A percentile compares a stretch with the other conserved stretches of the same genome.
Evolutionary conservation across 2,797 vertebrate genomes (phyloP).

Genomic region (Crenuchus spilurus): DNA sequence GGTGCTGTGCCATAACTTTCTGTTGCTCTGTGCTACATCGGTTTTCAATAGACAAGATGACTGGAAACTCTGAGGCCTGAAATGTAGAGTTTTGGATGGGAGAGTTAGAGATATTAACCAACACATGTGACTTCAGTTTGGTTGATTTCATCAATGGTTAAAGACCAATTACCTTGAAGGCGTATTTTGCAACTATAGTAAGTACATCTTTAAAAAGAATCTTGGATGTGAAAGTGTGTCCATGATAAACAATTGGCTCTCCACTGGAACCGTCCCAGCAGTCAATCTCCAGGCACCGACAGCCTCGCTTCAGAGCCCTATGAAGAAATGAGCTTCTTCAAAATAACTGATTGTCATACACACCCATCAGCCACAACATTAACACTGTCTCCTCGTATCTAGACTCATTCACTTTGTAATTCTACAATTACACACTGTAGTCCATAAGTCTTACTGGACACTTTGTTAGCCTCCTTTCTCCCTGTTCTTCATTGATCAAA

Average conservation of each 20-base stretch:
- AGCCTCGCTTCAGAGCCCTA: slow-evolving; percentile 89
- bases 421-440: too few relatives aligned
- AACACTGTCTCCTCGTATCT: too few relatives aligned
- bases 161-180: slow-evolving; percentile 82
- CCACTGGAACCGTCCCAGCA: slow-evolving; percentile 92
- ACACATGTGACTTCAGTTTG: background rate
- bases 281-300: slow-evolving; percentile 93
- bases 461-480: too few relatives aligned
- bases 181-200: slow-evolving; percentile 85
- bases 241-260: slow-evolving; percentile 93
- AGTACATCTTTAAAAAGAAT: slow-evolving; percentile 94
- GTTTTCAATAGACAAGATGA: slow-evolving; percentile 94
- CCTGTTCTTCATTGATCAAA: too few relatives aligned
- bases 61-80: slow-evolving; percentile 87
- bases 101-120: background rate
- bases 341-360: background rate
- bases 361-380: too few relatives aligned
- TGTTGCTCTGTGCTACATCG: slow-evolving; percentile 93
- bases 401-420: too few relatives aligned
- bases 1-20: slow-evolving; percentile 81
- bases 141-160: background rate
- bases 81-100: background rate
- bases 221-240: slow-evolving; percentile 93
- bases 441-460: too few relatives aligned
- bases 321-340: background rate